phyloP scores from a whole-genome alignment of 2,888 invertebrate genomes.

The Eugnorisma glareosa region DNA sequence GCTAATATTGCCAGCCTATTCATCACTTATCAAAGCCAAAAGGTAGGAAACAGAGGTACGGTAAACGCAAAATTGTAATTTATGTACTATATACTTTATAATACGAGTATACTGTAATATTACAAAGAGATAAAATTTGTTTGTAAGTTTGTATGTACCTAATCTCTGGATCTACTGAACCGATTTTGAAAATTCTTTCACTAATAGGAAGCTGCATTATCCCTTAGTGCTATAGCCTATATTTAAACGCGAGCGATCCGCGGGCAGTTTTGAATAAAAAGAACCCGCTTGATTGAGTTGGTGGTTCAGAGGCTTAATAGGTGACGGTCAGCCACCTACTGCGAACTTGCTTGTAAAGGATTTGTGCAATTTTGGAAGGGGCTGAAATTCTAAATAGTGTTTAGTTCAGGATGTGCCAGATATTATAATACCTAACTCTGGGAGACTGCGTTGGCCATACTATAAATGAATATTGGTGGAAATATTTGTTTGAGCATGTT shows the following conservation, averaged over 20 bases:
- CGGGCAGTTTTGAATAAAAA: background rate
- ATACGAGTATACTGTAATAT: too few relatives aligned
- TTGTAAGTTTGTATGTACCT: too few relatives aligned
- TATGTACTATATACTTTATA: too few relatives aligned
- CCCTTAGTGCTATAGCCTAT: too few relatives aligned
- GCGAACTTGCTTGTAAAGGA: too few relatives aligned
- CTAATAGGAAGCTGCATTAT: too few relatives aligned
- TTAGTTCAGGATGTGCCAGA: background rate
- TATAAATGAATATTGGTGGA: background rate
- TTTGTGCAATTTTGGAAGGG: background rate
- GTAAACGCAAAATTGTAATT: background rate
- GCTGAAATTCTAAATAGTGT: background rate
- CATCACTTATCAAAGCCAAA: background rate
- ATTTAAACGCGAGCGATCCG: too few relatives aligned
- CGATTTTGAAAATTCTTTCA: too few relatives aligned
- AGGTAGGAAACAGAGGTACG: background rate
- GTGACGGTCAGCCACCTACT: background rate
- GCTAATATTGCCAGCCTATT: too few relatives aligned
- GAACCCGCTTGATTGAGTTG: background rate
- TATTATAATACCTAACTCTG: too few relatives aligned
- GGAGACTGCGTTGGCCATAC: background rate
- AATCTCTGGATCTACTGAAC: too few relatives aligned
- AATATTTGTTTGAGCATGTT: background rate
- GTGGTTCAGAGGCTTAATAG: background rate
- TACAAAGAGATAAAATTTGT: too few relatives aligned